Evolutionary conservation across 2,888 invertebrate species (phyloP), one percentile per base, ranked within the genome.

Genomic region (Ernsta delagoae): DNA sequence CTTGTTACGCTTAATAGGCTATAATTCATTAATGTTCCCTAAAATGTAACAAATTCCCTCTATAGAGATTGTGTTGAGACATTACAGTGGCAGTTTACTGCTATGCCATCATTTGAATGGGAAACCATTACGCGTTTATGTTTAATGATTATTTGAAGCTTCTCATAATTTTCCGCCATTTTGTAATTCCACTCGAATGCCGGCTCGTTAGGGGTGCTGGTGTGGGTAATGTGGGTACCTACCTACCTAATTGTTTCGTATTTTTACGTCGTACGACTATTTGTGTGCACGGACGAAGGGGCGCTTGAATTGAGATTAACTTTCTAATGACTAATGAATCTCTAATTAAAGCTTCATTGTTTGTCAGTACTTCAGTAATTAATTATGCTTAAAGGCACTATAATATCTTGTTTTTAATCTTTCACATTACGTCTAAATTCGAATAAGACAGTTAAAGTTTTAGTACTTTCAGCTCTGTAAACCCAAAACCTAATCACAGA

Each of bases 131-230:
- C 83, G 83, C 86, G 87, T 89, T 92, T 90, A 90, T 89, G 88
- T 89, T 89, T 90, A 90, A 91, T 90, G 89, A 87, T 90, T 89
- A 89, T 90, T 90, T 88, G 85, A 88, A 90, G 85, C 85, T 84
- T 78, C 85, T 85, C 87, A 86, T 91, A 90, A 91, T 88, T 88
- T 86, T 84, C 80, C 79, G 79, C 83, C 85, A 84, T 89, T 89
- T 81, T 85, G 53, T 87, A 85, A 87, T 88, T 83, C 81, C 77
- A 73, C 77, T 78, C 75, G 75, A 83, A 83, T 81, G 83, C 80
- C 83, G 83, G 84, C 76, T 86, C 85, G 83, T 88, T 88, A 87
- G 76, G 84, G 79, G 24, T 50, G 6, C 50, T 53, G 53, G 8
- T 50, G 48, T 50, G 48, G 12, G 12, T 50, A 50, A 50, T 50